Conservation (phyloP, 2,797 vertebrate species). For the Hydrophis major region DNA sequence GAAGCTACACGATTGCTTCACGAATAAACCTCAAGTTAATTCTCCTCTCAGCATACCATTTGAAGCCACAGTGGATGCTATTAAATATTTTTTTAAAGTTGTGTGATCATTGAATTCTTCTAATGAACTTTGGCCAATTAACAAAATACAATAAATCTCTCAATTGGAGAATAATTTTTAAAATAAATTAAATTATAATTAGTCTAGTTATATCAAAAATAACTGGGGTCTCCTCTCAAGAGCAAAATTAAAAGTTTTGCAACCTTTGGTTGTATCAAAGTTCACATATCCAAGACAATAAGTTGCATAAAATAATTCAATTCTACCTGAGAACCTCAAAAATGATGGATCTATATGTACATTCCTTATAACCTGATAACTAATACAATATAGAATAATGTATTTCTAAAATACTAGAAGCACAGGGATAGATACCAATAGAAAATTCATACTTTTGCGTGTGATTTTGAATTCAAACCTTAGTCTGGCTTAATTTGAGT, state of each 20-base stretch:
- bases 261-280: neutral
- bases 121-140: neutral
- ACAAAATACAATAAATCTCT: neutral
- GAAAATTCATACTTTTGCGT: neutral
- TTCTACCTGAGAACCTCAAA: neutral
- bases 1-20: neutral
- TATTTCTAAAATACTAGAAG: neutral
- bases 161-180: neutral
- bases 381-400: neutral
- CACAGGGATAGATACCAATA: neutral
- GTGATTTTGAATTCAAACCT: neutral
- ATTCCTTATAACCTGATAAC: neutral
- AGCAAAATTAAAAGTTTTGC: neutral
- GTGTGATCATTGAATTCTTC: neutral
- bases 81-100: neutral
- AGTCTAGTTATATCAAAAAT: neutral
- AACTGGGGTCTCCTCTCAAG: neutral
- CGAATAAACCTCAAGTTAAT: neutral
- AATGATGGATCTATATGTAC: neutral
- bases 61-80: neutral
- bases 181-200: neutral
- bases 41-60: neutral
- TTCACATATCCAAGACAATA: neutral
- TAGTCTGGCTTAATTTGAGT: neutral
- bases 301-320: neutral